Conservation (phyloP, 2,888 invertebrate species). For the Acanthosepion lycidas region DNA sequence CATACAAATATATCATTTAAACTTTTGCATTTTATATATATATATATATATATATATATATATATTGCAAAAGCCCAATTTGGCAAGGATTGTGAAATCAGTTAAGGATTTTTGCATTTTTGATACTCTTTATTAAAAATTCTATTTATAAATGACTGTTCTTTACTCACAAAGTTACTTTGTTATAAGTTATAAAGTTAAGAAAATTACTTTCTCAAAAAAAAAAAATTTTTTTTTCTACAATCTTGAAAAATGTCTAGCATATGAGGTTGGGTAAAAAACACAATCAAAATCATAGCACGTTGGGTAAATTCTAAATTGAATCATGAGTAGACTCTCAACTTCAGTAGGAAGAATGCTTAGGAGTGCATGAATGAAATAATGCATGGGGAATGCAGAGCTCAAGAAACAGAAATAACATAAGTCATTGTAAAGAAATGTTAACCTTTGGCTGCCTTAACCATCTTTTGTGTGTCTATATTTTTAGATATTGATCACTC, state of each 20-base stretch:
- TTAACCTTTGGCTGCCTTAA: background rate
- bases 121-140: no score
- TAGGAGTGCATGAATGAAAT: slow-evolving; percentile 20
- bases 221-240: background rate
- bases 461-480: background rate
- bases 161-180: background rate
- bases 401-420: background rate
- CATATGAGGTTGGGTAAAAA: background rate
- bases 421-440: background rate
- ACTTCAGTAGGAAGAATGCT: background rate
- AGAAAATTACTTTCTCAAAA: background rate
- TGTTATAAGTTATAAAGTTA: background rate
- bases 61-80: no score
- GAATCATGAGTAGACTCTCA: background rate
- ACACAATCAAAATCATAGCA: background rate
- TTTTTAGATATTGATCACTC: slow-evolving; percentile 33
- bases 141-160: background rate
- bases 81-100: background rate
- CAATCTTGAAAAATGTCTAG: background rate
- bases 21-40: background rate
- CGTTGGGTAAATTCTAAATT: background rate
- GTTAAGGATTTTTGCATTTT: background rate
- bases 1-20: background rate
- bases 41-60: background rate
- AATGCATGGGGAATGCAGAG: background rate